Base-by-base conservation (phyloP, 2,888 invertebrate species). In the Netelia melanura region DNA sequence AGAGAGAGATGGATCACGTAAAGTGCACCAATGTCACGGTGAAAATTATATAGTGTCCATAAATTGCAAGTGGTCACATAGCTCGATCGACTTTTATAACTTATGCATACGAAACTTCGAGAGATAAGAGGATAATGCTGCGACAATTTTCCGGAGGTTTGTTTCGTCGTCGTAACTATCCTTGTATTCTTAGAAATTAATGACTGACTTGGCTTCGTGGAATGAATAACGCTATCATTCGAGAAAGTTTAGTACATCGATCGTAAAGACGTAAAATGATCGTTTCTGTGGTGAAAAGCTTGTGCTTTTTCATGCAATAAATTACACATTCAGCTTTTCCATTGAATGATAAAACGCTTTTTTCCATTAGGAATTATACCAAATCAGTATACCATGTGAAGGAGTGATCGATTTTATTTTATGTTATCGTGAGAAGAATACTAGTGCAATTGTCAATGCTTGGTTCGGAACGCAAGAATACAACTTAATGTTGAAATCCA, bases 61-160 rank as follows among this genome's bases (percentile, higher is more conserved):
- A 58, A 72, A 43, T 72, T 23, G 71, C 38, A 17, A 6, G 23
- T 58, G 21, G 14, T 38, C n/a, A 38, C 17, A 43, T 21, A 9
- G 30, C 52, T 21, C 43, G 58, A 43, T 38, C 30, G 17, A 38
- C 43, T 17, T 70, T 58, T 58, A 56, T 72, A 38, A 43, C 14
- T 72, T 38, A 72, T 58, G 21, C 54, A 48, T 58, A 58, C 21
- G 23, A 58, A 72, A 56, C 14, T 72, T 72, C 3, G 14, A 43
- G 54, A 38, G 58, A 58, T 72, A 72, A 58, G 71, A 71, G 21
- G 25, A 72, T 58, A 72, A 72, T 58, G 44, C 17, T 2, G 6
- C 58, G 43, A 38, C 58, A 23, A 58, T 71, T 58, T 30, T 30
- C 30, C 6, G 30, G 30, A 30, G 30, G 30, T 3, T 30, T 30